Base-by-base conservation (phyloP, 1,140 invertebrate species). In the Calycopis cecrops region DNA sequence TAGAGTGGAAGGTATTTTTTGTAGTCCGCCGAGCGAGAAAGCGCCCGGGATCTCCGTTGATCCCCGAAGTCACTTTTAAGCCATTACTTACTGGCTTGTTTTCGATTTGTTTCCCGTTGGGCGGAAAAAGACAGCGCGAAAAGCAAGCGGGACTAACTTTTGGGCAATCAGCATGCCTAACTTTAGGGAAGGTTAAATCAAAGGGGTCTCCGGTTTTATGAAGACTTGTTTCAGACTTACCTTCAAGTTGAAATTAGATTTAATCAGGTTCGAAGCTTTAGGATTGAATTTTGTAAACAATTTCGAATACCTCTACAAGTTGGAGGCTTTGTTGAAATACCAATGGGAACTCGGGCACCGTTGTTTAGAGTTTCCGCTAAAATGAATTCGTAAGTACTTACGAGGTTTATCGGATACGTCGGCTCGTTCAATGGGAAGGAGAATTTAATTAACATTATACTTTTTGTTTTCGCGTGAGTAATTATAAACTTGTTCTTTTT, bases 281-380 rank as follows among this genome's bases (percentile, higher is more conserved):
- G 79, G 84, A 85, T 87, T 87, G 81, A 85, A 87, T 87, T 87
- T 85, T 87, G 81, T 87, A 87, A 87, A 87, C 84, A 87, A 87
- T 85, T 87, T 87, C 72, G 69, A 77, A 85, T 87, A 85, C 79
- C 81, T 85, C 76, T 75, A 74, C 79, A 83, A 86, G 69, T 86
- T 82, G 61, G 73, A 76, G 79, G 79, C 79, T 86, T 87, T 86
- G 83, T 87, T 79, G 71, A 73, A 83, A 85, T 85, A 78, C 83
- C 83, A 82, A 76, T 82, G 79, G 81, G 79, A 80, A 73, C 73
- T 73, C 77, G 69, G 79, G 67, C 74, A 61, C 66, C 66, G 73
- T 83, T 83, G 81, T 83, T 83, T 83, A 71, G 75, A 76, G 83
- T 83, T 80, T 81, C 76, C 74, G 74, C 77, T 76, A 67, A 85